phyloP scores from a whole-genome alignment of 2,888 invertebrate genomes.

The Caradrina clavipalpis region DNA sequence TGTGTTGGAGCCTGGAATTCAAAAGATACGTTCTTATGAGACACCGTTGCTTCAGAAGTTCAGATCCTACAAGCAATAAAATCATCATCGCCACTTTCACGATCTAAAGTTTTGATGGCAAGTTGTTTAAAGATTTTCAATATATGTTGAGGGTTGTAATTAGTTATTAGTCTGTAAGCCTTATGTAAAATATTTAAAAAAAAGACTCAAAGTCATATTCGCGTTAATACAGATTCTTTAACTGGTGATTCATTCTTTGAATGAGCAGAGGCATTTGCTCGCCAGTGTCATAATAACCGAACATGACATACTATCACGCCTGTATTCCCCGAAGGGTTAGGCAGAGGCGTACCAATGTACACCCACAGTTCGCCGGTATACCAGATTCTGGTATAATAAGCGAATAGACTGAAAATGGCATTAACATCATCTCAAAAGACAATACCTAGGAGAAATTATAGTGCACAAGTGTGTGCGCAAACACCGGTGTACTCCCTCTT shows the following conservation, averaged over 20 bases:
- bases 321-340: no score
- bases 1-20: slow-evolving; percentile 30
- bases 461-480: no score
- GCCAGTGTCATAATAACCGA: neutral
- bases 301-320: no score
- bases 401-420: neutral
- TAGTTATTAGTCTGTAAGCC: no score
- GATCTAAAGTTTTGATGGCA: neutral
- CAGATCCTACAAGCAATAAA: neutral
- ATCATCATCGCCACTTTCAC: neutral
- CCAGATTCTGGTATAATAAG: neutral
- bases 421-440: no score
- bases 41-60: neutral
- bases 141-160: no score
- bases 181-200: no score
- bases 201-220: neutral
- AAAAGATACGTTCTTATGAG: neutral
- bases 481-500: no score
- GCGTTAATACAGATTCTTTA: neutral
- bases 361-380: no score
- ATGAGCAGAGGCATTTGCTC: neutral
- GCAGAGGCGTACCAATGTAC: no score
- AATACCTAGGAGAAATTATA: no score
- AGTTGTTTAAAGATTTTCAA: no score
- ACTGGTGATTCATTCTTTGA: neutral